Percentiles rank a stretch among this genome's conserved stretches.
Conservation (phyloP, 2,888 invertebrate species). For the Plagodis pulveraria region DNA sequence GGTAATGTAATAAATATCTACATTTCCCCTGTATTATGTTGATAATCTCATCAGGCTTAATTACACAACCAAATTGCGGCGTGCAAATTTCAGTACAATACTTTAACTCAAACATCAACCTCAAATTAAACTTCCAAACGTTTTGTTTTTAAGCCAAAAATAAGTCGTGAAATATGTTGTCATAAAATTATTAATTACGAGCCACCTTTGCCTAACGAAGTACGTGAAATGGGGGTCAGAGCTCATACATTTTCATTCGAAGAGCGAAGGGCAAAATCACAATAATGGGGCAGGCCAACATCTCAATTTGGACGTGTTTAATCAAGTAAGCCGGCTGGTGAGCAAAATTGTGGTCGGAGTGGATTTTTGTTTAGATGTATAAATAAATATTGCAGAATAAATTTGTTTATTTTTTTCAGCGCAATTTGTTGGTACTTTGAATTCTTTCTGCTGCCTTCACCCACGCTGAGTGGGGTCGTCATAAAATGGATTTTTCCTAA, state of each 20-base stretch:
- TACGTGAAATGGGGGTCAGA: conserved; percentile 23
- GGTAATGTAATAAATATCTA: no score
- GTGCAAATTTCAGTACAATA: no score
- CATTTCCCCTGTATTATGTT: no score
- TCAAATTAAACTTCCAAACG: conserved; percentile 10
- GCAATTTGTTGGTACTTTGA: no score
- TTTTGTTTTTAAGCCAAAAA: conserved; percentile 28
- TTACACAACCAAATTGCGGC: no score
- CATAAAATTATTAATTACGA: conserved; percentile 37
- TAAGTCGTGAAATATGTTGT: conserved; percentile 34
- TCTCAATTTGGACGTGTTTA: conserved; percentile 38
- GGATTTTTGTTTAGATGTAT: background rate
- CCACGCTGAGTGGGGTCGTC: no score
- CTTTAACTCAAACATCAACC: conserved; percentile 5
- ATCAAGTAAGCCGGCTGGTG: conserved; percentile 30
- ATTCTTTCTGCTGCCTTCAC: no score
- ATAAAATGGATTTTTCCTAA: no score
- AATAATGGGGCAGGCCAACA: conserved; percentile 32
- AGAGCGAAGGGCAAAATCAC: conserved; percentile 28
- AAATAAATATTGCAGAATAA: background rate
- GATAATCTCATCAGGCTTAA: background rate
- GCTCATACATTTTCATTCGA: conserved; percentile 29
- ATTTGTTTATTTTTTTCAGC: background rate
- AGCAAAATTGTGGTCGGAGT: conserved; percentile 8
- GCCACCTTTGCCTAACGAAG: conserved; percentile 33